These are phyloP conservation scores for Karalla daura DNA, from an alignment of 2,797 vertebrate species.

Conservation along the genomic window DNA sequence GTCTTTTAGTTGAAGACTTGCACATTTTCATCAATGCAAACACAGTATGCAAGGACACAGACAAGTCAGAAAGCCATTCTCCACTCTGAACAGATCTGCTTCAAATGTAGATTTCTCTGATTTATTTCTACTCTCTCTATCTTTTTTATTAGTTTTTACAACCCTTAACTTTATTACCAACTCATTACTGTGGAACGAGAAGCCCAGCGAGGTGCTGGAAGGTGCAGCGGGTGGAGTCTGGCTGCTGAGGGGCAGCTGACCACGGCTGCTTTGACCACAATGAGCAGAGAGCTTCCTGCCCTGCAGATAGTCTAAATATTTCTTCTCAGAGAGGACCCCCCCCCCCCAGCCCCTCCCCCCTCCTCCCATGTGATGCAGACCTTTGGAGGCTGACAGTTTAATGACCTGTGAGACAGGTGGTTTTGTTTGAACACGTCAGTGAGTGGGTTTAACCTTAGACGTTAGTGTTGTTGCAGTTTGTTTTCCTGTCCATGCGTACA, in stretches of 20 bases:
- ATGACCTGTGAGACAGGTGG: constrained; percentile 68
- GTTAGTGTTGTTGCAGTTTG: constrained; percentile 25
- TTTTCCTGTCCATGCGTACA: constrained; percentile 1
- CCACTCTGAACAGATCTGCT: constrained; percentile 26
- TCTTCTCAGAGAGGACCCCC: constrained; percentile 56
- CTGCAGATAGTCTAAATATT: constrained; percentile 46
- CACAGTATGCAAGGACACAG: constrained; percentile 69
- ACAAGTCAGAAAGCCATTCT: constrained; percentile 57
- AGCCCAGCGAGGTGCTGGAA: constrained; percentile 51
- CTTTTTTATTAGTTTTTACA: background rate
- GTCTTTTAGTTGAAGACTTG: constrained; percentile 59
- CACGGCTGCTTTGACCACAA: constrained; percentile 33
- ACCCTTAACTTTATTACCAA: constrained; percentile 5
- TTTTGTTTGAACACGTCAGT: constrained; percentile 33
- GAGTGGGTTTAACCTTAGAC: constrained; percentile 27
- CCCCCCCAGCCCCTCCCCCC: constrained; percentile 22
- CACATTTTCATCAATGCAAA: constrained; percentile 78
- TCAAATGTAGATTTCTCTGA: constrained; percentile 13
- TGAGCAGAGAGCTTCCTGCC: constrained; percentile 50
- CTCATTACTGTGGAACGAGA: constrained; percentile 19
- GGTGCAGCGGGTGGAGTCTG: constrained; percentile 34
- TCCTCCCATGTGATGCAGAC: constrained; percentile 55
- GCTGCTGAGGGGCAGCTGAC: too few species aligned
- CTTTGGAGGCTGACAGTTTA: constrained; percentile 37
- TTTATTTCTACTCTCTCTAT: background rate